A percentile compares a stretch with the other conserved stretches of the same genome.
Conservation (phyloP, 2,113 vertebrate species). For the Caloenas nicobarica region DNA sequence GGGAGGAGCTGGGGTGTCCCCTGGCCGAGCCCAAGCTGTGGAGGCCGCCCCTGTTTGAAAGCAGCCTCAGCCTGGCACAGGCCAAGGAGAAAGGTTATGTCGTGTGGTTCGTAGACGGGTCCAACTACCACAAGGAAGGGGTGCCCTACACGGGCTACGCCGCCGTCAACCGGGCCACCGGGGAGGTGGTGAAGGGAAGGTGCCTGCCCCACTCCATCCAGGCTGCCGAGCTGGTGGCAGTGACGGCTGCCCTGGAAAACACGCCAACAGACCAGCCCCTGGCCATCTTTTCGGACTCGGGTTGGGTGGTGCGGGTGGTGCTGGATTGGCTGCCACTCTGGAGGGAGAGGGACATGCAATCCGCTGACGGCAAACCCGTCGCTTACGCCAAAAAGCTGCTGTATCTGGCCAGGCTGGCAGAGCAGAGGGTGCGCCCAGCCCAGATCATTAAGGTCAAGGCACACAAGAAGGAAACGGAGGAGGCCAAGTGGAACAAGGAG, state of each 20-base stretch:
- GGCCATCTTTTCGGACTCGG: conserved; percentile 39
- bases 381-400: conserved; percentile 55
- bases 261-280: background rate
- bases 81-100: conserved; percentile 13
- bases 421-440: background rate
- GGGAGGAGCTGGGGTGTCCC: background rate
- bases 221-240: conserved; percentile 38
- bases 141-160: conserved; percentile 34
- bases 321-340: conserved; percentile 46
- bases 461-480: conserved; percentile 57
- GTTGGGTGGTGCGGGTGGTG: conserved; percentile 2
- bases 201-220: conserved; percentile 56
- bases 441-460: conserved; percentile 55
- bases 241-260: conserved; percentile 26
- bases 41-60: conserved; percentile 12
- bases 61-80: conserved; percentile 19
- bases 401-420: conserved; percentile 17
- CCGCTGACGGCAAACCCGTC: conserved; percentile 12
- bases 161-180: background rate
- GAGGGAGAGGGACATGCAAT: conserved; percentile 52
- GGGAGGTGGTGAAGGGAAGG: conserved; percentile 52
- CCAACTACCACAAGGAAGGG: conserved; percentile 12
- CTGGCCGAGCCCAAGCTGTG: rapidly evolving
- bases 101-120: conserved; percentile 38
- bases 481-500: conserved; percentile 64